Percentiles rank a stretch among this genome's conserved stretches.
phyloP scores from a whole-genome alignment of 2,113 vertebrate genomes.

The Phyllostomus discolor region DNA sequence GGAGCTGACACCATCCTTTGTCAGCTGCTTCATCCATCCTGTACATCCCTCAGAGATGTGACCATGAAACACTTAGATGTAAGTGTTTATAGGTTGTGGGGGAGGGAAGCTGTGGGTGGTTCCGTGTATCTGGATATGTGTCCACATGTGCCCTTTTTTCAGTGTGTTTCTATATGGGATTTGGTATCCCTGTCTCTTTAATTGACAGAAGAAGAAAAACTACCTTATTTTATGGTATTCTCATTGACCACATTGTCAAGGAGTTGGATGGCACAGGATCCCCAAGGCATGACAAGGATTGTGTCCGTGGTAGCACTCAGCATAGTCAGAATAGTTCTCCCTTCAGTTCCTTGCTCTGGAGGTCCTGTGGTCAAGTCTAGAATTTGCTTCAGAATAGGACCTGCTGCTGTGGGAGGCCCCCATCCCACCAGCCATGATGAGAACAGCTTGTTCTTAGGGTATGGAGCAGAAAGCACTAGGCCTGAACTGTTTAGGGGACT shows the following conservation, averaged over 20 bases:
- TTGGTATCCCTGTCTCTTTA: conserved; percentile 7
- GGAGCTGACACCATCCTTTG: conserved; percentile 95
- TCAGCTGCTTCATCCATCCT: conserved; percentile 87
- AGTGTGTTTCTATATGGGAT: not conserved
- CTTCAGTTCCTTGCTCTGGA: not conserved
- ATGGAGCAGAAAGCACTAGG: not conserved
- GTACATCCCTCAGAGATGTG: conserved; percentile 79
- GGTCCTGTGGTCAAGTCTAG: not conserved
- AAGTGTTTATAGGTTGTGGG: conserved; percentile 68
- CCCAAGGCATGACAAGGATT: not conserved
- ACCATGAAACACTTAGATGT: conserved; percentile 92
- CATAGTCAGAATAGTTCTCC: not conserved
- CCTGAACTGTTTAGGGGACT: not conserved
- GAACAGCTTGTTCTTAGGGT: not conserved
- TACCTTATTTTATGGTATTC: not conserved
- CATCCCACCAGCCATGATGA: not conserved
- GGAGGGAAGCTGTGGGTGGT: not conserved
- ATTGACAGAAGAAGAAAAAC: conserved; percentile 19
- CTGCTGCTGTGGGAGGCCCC: not conserved
- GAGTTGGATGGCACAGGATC: not conserved
- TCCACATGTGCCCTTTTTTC: not conserved
- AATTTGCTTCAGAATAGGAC: conserved; percentile 18
- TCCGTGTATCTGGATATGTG: not conserved
- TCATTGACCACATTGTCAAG: not conserved
- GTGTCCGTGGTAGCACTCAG: not conserved